phyloP scores from a whole-genome alignment of 2,113 vertebrate species.

The Phylloscopus trochiloides region DNA sequence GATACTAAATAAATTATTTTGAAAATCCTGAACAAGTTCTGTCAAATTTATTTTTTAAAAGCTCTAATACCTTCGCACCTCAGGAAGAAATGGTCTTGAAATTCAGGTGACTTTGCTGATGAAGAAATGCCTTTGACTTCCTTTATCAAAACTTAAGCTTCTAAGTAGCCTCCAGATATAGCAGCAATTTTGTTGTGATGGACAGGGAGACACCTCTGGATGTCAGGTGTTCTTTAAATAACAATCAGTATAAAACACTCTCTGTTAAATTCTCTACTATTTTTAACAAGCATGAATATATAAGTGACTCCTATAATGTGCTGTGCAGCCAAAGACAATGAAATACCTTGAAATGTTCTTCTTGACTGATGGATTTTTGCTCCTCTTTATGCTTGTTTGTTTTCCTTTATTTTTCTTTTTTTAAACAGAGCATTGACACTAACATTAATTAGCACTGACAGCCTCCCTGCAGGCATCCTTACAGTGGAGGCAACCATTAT shows the following conservation, averaged over 20 bases:
- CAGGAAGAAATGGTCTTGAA: not conserved
- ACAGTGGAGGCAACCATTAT: not conserved
- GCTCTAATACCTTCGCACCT: not conserved
- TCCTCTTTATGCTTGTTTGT: not conserved
- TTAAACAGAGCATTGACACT: not conserved
- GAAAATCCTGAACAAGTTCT: not conserved
- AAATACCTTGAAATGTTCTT: not conserved
- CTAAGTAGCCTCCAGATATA: not conserved
- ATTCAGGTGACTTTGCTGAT: not conserved
- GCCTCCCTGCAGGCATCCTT: conserved; percentile 18
- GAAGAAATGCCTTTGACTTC: not conserved
- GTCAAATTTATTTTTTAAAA: not conserved
- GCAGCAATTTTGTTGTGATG: not conserved
- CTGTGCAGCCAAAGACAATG: not conserved
- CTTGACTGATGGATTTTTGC: not conserved
- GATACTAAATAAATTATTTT: not conserved
- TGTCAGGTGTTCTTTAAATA: not conserved
- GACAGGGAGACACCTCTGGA: not conserved
- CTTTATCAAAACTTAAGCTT: not conserved
- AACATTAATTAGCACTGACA: conserved; percentile 35
- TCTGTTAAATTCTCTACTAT: not conserved
- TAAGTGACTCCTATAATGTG: not conserved
- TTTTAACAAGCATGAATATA: not conserved
- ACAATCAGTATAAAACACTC: not conserved
- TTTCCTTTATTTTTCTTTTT: not conserved